Base-by-base conservation (phyloP, 2,113 vertebrate genomes). In the Rhynchomys soricoides region DNA sequence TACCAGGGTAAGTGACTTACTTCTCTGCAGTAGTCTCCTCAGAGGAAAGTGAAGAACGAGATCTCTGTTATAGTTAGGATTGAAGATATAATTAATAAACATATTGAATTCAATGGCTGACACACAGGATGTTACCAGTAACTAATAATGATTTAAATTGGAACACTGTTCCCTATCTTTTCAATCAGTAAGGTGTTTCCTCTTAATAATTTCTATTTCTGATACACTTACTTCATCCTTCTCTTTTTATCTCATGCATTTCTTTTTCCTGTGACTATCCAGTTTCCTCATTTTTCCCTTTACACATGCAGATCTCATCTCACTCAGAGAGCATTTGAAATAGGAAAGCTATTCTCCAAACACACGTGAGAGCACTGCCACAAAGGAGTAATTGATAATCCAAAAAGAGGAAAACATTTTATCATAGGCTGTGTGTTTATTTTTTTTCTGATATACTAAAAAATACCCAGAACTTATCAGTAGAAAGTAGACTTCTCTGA, bases 401-500 rank as follows among this genome's bases (percentile, higher is more conserved):
- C 52, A 57, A 40, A 91, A 86, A 40, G 43, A 50, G 34, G 45
- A 68, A 82, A 55, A 83, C 82, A 82, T 71, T 89, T 82, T 31
- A 86, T 34, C 87, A 82, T 79, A 52, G 52, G 45, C 2, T 19
- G 40, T 70, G 17, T 87, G 19, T 79, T 74, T 73, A n/a, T 86
- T 22, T 13, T 16, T 86, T 95, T 78, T 78, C 29, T 83, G 55
- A 78, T 74, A 68, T 94, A 55, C 16, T 77, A 48, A 13, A 73
- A 87, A 83, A 50, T n/a, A n/a, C 6, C 62, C 7, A 86, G 52
- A 7, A 77, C 82, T 22, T 90, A 93, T 16, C 62, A 90, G 43
- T 62, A 64, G 43, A 90, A 82, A 82, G 11, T 86, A 45, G 29
- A 3, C 21, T 97, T 98, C 95, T 91, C 66, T 86, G n/a, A 74